Percentiles rank a stretch among this genome's conserved stretches.
These are phyloP conservation scores for Alectoris magna DNA, from an alignment of 2,797 vertebrate genomes.

Conservation along the genomic window DNA sequence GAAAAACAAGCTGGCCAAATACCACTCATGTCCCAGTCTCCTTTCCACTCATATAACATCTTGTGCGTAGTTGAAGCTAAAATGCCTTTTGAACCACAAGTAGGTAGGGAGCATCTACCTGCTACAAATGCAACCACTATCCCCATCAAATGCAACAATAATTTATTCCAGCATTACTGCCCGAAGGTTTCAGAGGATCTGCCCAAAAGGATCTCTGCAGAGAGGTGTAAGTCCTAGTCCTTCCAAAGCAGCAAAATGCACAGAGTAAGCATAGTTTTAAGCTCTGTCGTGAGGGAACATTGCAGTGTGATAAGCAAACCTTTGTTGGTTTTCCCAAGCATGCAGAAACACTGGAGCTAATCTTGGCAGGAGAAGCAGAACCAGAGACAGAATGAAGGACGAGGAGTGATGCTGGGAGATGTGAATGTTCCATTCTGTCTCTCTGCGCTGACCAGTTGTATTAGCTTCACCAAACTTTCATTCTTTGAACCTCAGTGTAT, in stretches of 20 bases:
- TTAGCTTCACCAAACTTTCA: neutral
- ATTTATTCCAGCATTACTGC: neutral
- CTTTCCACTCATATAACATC: neutral
- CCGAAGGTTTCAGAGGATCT: neutral
- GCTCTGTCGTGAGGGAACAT: neutral
- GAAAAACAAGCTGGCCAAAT: neutral
- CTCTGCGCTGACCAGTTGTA: neutral
- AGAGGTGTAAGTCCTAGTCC: neutral
- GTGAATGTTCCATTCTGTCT: neutral
- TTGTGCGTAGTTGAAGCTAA: neutral
- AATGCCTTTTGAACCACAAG: neutral
- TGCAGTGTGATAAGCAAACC: conserved; percentile 16
- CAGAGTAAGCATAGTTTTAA: conserved; percentile 41
- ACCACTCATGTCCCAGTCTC: neutral
- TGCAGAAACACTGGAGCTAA: conserved; percentile 12
- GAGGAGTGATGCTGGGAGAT: neutral
- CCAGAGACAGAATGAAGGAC: neutral
- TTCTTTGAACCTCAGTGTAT: neutral
- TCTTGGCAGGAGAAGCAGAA: neutral
- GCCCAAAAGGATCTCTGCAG: neutral
- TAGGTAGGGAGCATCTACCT: neutral
- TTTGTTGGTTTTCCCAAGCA: conserved; percentile 34
- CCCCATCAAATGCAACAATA: neutral
- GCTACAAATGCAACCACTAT: neutral
- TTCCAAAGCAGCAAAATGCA: conserved; percentile 21